phyloP scores from a whole-genome alignment of 2,797 vertebrate species.

The Chromis chromis region DNA sequence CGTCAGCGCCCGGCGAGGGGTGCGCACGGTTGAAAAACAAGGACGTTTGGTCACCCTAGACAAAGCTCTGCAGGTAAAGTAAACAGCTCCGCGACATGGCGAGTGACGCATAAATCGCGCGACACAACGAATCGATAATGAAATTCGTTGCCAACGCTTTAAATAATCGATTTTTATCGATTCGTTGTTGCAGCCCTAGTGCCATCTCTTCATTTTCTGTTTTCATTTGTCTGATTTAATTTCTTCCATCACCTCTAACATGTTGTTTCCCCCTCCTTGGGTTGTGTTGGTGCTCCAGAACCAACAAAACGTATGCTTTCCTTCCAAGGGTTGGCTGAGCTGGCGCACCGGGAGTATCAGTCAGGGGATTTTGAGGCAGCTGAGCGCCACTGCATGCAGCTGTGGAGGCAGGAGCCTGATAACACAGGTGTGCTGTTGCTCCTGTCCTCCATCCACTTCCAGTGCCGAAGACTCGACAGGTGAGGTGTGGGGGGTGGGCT shows the following conservation, averaged over 20 bases:
- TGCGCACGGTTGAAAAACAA: too few species aligned
- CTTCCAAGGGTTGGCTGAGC: constrained; percentile 99
- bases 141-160: too few species aligned
- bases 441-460: constrained; percentile 99
- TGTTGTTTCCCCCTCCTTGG: constrained; percentile 90
- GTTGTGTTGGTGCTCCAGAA: constrained; percentile 99
- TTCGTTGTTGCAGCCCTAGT: too few species aligned
- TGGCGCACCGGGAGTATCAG: constrained; percentile 99
- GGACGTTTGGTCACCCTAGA: too few species aligned
- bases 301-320: constrained; percentile 99
- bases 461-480: constrained; percentile 99
- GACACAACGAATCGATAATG: too few species aligned
- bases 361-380: constrained; percentile 99
- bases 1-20: too few species aligned
- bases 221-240: constrained; percentile 84
- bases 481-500: constrained; percentile 74
- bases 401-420: constrained; percentile 99
- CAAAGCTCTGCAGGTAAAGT: too few species aligned
- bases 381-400: constrained; percentile 99
- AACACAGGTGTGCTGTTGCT: constrained; percentile 98
- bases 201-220: constrained; percentile 60
- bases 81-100: too few species aligned
- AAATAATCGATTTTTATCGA: too few species aligned
- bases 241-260: constrained; percentile 94
- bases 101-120: too few species aligned